Evolutionary conservation across 2,797 vertebrate species (phyloP), one percentile per base, ranked within the genome.

Genomic region (Chelmon rostratus): DNA sequence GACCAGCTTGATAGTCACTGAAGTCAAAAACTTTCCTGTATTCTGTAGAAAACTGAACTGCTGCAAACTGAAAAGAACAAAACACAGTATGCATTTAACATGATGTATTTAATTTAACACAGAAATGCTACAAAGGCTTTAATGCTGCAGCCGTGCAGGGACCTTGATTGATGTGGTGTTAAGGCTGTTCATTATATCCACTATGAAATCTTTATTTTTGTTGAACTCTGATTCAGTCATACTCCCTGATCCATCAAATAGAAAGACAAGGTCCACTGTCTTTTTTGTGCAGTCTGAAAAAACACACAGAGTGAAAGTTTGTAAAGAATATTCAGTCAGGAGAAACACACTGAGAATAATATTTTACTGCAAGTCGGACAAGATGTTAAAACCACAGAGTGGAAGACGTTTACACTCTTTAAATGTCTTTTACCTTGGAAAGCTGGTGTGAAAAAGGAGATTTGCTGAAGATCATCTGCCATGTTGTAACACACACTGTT

Each of bases 161-260:
- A 97, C 96, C 91, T 96, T 94, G 57, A 96, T 94, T 11, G 96
- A 95, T 18, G 94, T 90, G 75, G 94, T 93, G 37, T 78, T 79
- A 4, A 97, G 86, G 25, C 50, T 90, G 1, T 16, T 46, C 91
- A 97, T 96, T 40, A 97, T 94, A 0, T 92, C 78, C 40, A 3
- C 6, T 67, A 97, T 97, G 83, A 97, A 97, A 0, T 77, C 2
- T 90, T 96, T 91, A 76, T 96, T 96, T 61, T 87, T 50, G 0
- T 78, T 0, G 75, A 97, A 97, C 1, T 97, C 94, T 0, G 0
- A 0, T 0, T 0, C 0, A 0, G 12, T 83, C 93, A 97, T 90
- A 86, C 96, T 97, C 16, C 0, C 0, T 0, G 97, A 97, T 25
- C 96, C 96, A 8, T 97, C 96, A 49, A 97, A 96, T 2, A 97